A percentile compares a stretch with the other conserved stretches of the same genome.
Conservation (phyloP, 2,888 invertebrate genomes). For the Zootermopsis nevadensis region DNA sequence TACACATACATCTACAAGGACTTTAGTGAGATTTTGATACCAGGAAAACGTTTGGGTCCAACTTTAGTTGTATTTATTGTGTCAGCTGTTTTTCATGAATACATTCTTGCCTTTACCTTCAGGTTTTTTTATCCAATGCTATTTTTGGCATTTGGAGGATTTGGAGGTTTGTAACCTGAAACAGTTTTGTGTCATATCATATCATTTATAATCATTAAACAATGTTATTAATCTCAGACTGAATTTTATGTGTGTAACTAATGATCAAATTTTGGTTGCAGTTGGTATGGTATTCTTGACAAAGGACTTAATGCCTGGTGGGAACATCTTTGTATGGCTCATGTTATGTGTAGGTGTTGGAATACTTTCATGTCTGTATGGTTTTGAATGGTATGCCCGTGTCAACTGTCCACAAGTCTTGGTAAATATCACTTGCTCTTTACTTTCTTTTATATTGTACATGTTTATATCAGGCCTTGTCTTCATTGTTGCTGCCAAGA, state of each 20-base stretch:
- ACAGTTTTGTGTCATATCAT: background rate
- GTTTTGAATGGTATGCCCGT: constrained; percentile 88
- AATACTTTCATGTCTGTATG: constrained; percentile 78
- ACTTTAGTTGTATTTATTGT: constrained; percentile 78
- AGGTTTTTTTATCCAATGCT: constrained; percentile 91
- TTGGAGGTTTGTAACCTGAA: constrained; percentile 65
- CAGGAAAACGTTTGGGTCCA: constrained; percentile 66
- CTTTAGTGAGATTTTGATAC: constrained; percentile 62
- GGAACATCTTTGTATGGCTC: constrained; percentile 90
- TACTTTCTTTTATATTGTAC: too few relatives aligned
- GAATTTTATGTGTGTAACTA: background rate
- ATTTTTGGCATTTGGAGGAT: constrained; percentile 78
- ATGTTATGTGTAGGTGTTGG: constrained; percentile 82
- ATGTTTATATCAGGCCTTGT: too few relatives aligned
- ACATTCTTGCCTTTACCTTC: constrained; percentile 81
- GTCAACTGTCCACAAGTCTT: constrained; percentile 73
- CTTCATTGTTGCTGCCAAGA: too few relatives aligned
- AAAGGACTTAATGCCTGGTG: constrained; percentile 63
- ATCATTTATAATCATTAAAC: background rate
- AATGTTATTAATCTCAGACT: background rate
- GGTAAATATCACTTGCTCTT: constrained; percentile 55
- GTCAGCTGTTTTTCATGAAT: constrained; percentile 90
- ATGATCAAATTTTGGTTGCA: constrained; percentile 37
- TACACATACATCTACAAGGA: constrained; percentile 90
- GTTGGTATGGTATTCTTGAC: constrained; percentile 64